Evolutionary conservation across 1,140 invertebrate species (phyloP), one percentile per base, ranked within the genome.

Genomic region (Sycophila sp.): DNA sequence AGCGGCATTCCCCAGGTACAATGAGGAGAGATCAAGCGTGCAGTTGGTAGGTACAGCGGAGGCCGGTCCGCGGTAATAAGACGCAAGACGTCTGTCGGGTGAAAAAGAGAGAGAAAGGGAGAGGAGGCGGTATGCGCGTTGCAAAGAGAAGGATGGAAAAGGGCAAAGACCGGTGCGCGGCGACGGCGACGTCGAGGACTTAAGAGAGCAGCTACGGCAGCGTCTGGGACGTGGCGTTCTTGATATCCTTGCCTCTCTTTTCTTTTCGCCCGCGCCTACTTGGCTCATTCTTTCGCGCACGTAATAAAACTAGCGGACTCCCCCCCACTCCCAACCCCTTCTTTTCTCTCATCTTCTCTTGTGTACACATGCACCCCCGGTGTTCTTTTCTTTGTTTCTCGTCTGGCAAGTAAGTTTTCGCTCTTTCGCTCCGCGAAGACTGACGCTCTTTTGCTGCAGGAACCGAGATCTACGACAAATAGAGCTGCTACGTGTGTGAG

Each of bases 111-210:
- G 34, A 51, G 22, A 8, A 6, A 63, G 26, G n/a, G 26, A 19
- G 47, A n/a, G 34, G n/a, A 5, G 17, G 15, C 0, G n/a, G 40
- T n/a, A n/a, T n/a, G 3, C 0, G 24, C 32, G 19, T n/a, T 63
- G 42, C n/a, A 63, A 49, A 36, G 36, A 56, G n/a, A 56, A n/a
- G 38, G 2, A 45, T 42, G 28, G 28, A 51, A 66, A 66, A 66
- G 64, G 51, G 51, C 64, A 66, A 55, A 55, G 63, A 32, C 63
- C 49, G 63, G 36, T n/a, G 24, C 17, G 60, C 22, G 34, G 32
- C 26, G 26, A 28, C 49, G 47, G n/a, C 55, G 32, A 4, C 30
- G 4, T 40, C 36, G 19, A 55, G 45, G 24, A 30, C 49, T 26
- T 40, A 65, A 65, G 32, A 64, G 45, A 53, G 47, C 47, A 64